Evolutionary conservation across 2,797 vertebrate genomes (phyloP).

Genomic region (Rhabdomys pumilio): DNA sequence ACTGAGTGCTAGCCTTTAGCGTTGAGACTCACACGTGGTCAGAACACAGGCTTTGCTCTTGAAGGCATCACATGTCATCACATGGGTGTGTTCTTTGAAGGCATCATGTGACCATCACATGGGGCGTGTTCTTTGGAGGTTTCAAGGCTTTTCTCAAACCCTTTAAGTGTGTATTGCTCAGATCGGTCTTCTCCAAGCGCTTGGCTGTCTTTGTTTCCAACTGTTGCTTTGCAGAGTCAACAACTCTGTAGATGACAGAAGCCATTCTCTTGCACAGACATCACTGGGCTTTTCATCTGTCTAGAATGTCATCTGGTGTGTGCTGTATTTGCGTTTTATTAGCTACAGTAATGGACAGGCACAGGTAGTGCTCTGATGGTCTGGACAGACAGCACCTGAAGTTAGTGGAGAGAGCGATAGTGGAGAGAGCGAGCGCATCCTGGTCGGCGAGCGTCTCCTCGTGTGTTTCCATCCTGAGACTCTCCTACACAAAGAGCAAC

Average conservation of each 20-base stretch:
- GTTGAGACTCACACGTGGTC: constrained; percentile 21
- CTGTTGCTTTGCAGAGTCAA: constrained; percentile 5
- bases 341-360: neutral
- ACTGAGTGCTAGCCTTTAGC: neutral
- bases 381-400: neutral
- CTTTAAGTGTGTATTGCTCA: neutral
- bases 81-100: too few species aligned
- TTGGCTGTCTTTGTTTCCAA: neutral
- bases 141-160: constrained; percentile 3
- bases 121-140: constrained; percentile 25
- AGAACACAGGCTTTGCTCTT: neutral
- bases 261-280: neutral
- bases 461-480: neutral
- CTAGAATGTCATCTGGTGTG: neutral
- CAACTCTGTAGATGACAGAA: neutral
- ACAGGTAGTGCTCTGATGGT: neutral
- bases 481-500: neutral
- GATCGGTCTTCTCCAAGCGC: constrained; percentile 3
- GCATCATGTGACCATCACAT: neutral
- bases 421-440: neutral
- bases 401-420: neutral
- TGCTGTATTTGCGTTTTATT: neutral
- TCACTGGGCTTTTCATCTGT: constrained; percentile 16
- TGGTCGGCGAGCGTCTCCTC: neutral
- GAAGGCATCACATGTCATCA: neutral